Evolutionary conservation across 2,113 vertebrate genomes (phyloP).

Genomic region (Rhinichthys klamathensis): DNA sequence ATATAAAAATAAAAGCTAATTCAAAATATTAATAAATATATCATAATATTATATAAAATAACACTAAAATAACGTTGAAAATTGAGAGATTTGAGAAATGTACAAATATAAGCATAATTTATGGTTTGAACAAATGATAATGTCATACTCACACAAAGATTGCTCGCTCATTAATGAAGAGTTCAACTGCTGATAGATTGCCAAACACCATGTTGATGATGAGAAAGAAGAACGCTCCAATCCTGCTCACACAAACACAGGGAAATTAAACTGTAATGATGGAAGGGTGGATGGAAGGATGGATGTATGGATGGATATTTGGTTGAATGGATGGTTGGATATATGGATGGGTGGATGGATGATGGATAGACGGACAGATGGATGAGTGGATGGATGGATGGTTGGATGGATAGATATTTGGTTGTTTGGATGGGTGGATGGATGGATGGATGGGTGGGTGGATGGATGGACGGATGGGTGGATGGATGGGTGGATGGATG

Average conservation of each 20-base stretch:
- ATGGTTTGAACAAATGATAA: too few species aligned
- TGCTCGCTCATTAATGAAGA: conserved; percentile 79
- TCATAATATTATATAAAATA: not conserved
- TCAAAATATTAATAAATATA: not conserved
- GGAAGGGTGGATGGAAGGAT: not conserved
- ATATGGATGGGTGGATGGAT: not conserved
- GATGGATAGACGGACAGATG: too few species aligned
- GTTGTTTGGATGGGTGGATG: not conserved
- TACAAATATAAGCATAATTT: too few species aligned
- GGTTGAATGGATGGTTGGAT: too few species aligned
- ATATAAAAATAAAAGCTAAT: too few species aligned
- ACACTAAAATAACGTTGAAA: not conserved
- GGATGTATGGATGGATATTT: not conserved
- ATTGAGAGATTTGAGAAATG: not conserved
- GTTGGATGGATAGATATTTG: too few species aligned
- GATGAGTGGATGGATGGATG: too few species aligned
- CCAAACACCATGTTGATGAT: conserved; percentile 84
- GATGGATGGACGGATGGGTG: not conserved
- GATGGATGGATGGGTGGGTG: not conserved
- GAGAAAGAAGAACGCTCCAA: conserved; percentile 80
- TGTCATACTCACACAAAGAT: conserved; percentile 77
- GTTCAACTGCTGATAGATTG: conserved; percentile 81
- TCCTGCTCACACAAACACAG: conserved; percentile 59
- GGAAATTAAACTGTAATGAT: not conserved
- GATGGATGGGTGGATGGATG: too few species aligned